These are phyloP conservation scores for Achroia grisella DNA, from an alignment of 1,140 invertebrate genomes.

Conservation along the genomic window DNA sequence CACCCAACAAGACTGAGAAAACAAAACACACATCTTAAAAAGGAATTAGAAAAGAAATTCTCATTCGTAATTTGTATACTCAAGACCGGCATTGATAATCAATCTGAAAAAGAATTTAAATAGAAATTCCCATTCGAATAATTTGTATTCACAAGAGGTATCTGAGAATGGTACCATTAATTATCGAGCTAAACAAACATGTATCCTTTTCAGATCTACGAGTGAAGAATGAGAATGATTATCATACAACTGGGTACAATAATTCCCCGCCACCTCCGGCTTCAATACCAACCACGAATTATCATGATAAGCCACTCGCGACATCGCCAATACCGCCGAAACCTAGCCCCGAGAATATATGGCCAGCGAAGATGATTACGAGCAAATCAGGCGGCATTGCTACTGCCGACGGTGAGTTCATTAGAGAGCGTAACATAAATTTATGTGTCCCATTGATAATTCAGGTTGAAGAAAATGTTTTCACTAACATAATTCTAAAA, in stretches of 20 bases:
- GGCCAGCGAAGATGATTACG: constrained; percentile 63
- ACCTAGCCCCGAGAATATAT: constrained; percentile 55
- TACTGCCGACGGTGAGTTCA: constrained; percentile 62
- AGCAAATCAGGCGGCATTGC: constrained; percentile 73
- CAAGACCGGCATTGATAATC: too few species aligned
- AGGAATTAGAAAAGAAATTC: too few species aligned
- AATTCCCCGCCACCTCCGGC: constrained; percentile 68
- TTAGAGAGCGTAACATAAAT: background rate
- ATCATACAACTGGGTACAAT: constrained; percentile 65
- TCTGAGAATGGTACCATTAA: too few species aligned
- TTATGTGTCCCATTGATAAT: background rate
- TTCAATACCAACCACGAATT: constrained; percentile 67
- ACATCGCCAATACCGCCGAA: constrained; percentile 65
- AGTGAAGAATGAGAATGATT: constrained; percentile 75
- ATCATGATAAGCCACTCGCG: constrained; percentile 68
- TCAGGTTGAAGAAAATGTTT: too few species aligned
- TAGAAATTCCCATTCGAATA: too few species aligned
- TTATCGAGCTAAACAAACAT: too few species aligned
- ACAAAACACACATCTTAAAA: too few species aligned
- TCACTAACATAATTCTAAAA: too few species aligned
- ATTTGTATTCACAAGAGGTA: too few species aligned
- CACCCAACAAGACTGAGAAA: too few species aligned
- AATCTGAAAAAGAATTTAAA: too few species aligned
- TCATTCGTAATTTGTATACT: too few species aligned
- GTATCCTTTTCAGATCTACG: constrained; percentile 68